Percentiles rank a stretch among this genome's conserved stretches.
phyloP scores from a whole-genome alignment of 2,113 vertebrate genomes.

The Thinocorus orbignyianus region DNA sequence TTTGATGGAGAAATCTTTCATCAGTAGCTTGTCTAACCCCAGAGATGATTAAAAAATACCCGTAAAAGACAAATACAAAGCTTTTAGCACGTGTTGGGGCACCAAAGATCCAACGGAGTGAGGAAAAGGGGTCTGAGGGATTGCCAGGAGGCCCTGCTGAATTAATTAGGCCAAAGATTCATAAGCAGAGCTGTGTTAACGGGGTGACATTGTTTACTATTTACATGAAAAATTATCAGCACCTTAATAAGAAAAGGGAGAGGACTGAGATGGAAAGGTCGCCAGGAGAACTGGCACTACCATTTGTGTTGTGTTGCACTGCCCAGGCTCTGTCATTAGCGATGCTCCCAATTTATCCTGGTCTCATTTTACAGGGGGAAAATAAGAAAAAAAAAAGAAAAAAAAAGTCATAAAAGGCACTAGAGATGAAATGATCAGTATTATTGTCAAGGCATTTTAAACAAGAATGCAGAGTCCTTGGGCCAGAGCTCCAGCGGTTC shows the following conservation, averaged over 20 bases:
- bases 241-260: not conserved
- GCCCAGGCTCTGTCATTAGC: slow-evolving; percentile 23
- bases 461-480: slow-evolving; percentile 47
- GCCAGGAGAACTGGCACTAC: not conserved
- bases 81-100: not conserved
- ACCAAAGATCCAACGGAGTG: not conserved
- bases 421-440: slow-evolving; percentile 44
- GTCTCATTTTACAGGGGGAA: slow-evolving; percentile 20
- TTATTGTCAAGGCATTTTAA: slow-evolving; percentile 45
- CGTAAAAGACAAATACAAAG: not conserved
- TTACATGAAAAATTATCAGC: slow-evolving; percentile 14
- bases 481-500: slow-evolving; percentile 30
- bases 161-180: slow-evolving; percentile 41
- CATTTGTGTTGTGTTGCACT: not conserved
- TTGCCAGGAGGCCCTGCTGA: not conserved
- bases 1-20: slow-evolving; percentile 27
- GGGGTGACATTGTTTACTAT: not conserved
- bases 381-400: not conserved
- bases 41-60: slow-evolving; percentile 29
- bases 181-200: not conserved
- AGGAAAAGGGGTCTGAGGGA: not conserved
- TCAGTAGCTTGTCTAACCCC: not conserved
- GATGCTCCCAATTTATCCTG: slow-evolving; percentile 21
- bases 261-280: slow-evolving; percentile 19
- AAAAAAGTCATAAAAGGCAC: slow-evolving; percentile 31